These are phyloP conservation scores for Platysteira castanea DNA, from an alignment of 2,113 vertebrate species.

Conservation along the genomic window DNA sequence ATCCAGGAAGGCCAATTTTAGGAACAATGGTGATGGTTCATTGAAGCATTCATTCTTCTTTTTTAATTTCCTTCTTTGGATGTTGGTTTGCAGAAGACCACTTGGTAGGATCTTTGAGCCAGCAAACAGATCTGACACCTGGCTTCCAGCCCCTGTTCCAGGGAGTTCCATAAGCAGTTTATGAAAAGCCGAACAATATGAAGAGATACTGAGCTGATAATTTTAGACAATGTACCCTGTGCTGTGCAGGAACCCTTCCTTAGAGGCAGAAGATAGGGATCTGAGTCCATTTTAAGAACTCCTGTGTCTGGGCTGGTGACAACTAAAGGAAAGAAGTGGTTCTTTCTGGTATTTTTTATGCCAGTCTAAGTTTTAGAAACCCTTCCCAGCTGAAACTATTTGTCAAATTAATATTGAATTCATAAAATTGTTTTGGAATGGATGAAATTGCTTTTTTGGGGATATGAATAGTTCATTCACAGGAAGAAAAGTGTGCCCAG, in stretches of 20 bases:
- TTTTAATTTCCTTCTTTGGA: slow-evolving; percentile 60
- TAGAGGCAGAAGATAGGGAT: background rate
- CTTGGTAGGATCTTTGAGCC: slow-evolving; percentile 33
- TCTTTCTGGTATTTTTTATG: background rate
- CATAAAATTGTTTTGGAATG: slow-evolving; percentile 55
- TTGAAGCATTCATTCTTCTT: slow-evolving; percentile 62
- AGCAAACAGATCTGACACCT: slow-evolving; percentile 46
- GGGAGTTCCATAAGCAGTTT: background rate
- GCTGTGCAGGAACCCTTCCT: background rate
- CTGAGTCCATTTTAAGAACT: background rate
- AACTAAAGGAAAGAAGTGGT: background rate
- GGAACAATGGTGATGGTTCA: background rate
- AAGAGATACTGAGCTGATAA: background rate
- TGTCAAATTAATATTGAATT: slow-evolving; percentile 59
- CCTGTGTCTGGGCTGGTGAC: background rate
- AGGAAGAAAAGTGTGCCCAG: slow-evolving; percentile 33
- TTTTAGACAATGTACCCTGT: background rate
- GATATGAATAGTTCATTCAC: slow-evolving; percentile 51
- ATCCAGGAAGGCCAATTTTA: slow-evolving; percentile 22
- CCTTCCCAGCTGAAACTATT: slow-evolving; percentile 16
- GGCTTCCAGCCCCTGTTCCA: background rate
- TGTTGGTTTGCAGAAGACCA: slow-evolving; percentile 45
- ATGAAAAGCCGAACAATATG: background rate
- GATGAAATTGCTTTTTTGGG: slow-evolving; percentile 45
- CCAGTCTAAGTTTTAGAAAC: background rate